phyloP scores from a whole-genome alignment of 2,113 vertebrate species.

The Salvelinus fontinalis region DNA sequence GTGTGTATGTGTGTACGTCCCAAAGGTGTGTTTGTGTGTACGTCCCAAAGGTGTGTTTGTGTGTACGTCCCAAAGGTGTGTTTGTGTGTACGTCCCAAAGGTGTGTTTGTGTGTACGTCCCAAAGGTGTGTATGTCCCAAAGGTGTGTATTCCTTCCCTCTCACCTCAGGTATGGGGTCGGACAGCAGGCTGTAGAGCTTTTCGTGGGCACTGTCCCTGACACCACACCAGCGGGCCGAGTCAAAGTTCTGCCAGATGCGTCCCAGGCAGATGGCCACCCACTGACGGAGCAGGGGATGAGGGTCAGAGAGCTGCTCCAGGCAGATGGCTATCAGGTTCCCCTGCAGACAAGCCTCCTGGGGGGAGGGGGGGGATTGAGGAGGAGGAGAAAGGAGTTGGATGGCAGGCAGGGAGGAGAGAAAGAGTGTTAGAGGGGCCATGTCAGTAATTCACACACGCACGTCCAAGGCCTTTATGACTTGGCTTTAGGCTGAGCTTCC shows the following conservation, averaged over 20 bases:
- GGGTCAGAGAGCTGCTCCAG: conserved; percentile 96
- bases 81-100: not conserved
- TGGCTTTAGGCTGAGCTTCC: no score
- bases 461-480: not conserved
- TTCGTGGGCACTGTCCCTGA: conserved; percentile 95
- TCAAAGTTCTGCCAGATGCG: conserved; percentile 99
- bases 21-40: not conserved
- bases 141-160: not conserved
- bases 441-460: not conserved
- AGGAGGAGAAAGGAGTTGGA: not conserved
- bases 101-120: not conserved
- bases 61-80: not conserved
- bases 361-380: not conserved
- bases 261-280: conserved; percentile 97
- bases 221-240: conserved; percentile 94
- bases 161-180: conserved; percentile 93
- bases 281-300: conserved; percentile 93
- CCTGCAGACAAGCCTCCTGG: conserved; percentile 96
- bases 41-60: not conserved
- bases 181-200: conserved; percentile 97
- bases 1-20: conserved; percentile 1
- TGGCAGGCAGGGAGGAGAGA: not conserved
- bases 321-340: conserved; percentile 96
- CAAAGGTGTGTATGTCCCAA: not conserved
- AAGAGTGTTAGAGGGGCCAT: not conserved